Evolutionary conservation across 2,797 vertebrate species (phyloP).

Genomic region (Falco naumanni): DNA sequence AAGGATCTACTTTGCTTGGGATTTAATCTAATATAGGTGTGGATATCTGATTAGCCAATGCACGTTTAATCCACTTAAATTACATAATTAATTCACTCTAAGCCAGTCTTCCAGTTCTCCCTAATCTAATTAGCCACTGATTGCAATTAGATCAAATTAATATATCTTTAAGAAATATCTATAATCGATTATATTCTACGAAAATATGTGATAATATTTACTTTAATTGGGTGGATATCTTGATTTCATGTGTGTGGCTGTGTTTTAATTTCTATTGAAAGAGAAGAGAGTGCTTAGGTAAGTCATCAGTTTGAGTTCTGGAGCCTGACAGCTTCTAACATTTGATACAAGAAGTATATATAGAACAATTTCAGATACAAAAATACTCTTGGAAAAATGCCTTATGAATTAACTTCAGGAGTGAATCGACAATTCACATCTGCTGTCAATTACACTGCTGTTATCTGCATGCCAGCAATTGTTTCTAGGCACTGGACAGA

Average conservation of each 20-base stretch:
- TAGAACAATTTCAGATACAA: not conserved
- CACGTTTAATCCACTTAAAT: not conserved
- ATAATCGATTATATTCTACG: not conserved
- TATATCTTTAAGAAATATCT: not conserved
- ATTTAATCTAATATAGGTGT: not conserved
- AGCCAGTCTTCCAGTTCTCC: not conserved
- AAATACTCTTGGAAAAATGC: not conserved
- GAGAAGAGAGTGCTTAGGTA: not conserved
- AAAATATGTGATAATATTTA: not conserved
- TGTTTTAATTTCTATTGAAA: not conserved
- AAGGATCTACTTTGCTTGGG: not conserved
- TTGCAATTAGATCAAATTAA: not conserved
- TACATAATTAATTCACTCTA: not conserved
- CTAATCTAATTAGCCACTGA: not conserved
- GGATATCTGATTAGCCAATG: not conserved
- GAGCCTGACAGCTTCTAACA: not conserved
- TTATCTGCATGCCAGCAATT: not conserved
- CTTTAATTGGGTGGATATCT: not conserved
- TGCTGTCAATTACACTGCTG: not conserved
- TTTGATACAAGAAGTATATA: not conserved
- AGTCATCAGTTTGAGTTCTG: not conserved
- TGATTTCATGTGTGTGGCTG: not conserved
- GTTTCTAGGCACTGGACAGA: not conserved
- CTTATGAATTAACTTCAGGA: not conserved
- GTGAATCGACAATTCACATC: not conserved